Percentiles rank a stretch among this genome's conserved stretches.
These are phyloP conservation scores for Ophraella communa DNA, from an alignment of 2,888 invertebrate genomes.

Conservation along the genomic window DNA sequence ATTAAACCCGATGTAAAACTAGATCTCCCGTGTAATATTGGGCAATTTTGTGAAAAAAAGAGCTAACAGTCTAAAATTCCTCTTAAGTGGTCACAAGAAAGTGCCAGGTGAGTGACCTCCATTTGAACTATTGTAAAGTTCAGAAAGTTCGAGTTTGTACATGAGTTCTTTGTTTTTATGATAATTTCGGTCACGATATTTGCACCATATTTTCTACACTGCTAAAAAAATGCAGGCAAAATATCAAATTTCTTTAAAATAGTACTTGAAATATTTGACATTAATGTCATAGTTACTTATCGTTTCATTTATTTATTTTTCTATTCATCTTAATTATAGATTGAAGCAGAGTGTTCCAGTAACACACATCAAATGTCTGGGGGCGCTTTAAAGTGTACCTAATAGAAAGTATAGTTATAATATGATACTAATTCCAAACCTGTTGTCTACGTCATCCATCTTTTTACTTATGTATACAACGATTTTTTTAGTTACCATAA, in stretches of 20 bases:
- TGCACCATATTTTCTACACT: not conserved
- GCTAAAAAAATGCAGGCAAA: not conserved
- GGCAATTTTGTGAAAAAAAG: not conserved
- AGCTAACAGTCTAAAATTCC: conserved; percentile 5
- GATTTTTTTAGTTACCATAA: no score
- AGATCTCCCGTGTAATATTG: not conserved
- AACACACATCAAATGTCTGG: not conserved
- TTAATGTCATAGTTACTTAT: no score
- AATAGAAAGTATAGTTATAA: not conserved
- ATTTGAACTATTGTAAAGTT: conserved; percentile 27
- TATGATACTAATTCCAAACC: not conserved
- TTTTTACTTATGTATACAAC: not conserved
- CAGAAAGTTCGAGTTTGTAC: conserved; percentile 21
- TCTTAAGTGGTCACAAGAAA: conserved; percentile 16
- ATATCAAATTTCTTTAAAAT: not conserved
- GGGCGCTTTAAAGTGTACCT: not conserved
- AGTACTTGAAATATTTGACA: no score
- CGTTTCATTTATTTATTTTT: not conserved
- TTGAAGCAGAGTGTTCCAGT: not conserved
- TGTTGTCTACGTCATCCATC: not conserved
- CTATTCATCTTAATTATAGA: not conserved
- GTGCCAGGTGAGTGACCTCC: conserved; percentile 23
- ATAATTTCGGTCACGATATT: conserved; percentile 30
- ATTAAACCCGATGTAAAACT: not conserved
- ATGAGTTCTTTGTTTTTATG: conserved; percentile 26